These are phyloP conservation scores for Anabas testudineus DNA, from an alignment of 2,797 vertebrate species.

Conservation along the genomic window DNA sequence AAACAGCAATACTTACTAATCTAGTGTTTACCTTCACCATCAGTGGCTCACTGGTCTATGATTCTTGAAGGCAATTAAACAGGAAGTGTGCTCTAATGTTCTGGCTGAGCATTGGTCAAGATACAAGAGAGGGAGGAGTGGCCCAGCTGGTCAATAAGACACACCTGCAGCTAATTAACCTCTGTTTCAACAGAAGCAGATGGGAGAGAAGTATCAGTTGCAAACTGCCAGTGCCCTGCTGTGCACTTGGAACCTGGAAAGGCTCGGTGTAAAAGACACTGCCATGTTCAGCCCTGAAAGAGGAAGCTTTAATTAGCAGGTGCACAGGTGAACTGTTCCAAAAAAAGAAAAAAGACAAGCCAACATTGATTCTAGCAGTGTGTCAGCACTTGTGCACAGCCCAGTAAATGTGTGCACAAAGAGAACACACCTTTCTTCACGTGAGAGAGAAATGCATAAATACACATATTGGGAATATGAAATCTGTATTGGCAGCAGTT, in stretches of 20 bases:
- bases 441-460: neutral
- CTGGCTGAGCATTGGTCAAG: neutral
- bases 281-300: conserved; percentile 5
- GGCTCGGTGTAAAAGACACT: conserved; percentile 15
- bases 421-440: neutral
- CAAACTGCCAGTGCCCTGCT: conserved; percentile 25
- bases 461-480: neutral
- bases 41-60: conserved; percentile 26
- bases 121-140: conserved; percentile 21
- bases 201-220: conserved; percentile 17
- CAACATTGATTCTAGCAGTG: neutral
- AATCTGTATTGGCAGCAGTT: conserved; percentile 2
- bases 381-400: neutral
- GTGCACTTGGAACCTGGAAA: conserved; percentile 40
- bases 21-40: neutral
- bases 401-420: neutral
- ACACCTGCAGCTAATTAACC: conserved; percentile 47
- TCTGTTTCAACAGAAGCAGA: conserved; percentile 32
- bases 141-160: conserved; percentile 42
- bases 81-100: neutral
- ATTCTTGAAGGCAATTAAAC: conserved; percentile 24
- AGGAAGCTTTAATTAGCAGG: conserved; percentile 12
- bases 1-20: neutral
- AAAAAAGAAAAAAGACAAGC: too few relatives aligned
- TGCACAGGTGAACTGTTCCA: conserved; percentile 13